phyloP scores from a whole-genome alignment of 53 echinoderm and acorn worm genomes.

The Echinarachnius parma region DNA sequence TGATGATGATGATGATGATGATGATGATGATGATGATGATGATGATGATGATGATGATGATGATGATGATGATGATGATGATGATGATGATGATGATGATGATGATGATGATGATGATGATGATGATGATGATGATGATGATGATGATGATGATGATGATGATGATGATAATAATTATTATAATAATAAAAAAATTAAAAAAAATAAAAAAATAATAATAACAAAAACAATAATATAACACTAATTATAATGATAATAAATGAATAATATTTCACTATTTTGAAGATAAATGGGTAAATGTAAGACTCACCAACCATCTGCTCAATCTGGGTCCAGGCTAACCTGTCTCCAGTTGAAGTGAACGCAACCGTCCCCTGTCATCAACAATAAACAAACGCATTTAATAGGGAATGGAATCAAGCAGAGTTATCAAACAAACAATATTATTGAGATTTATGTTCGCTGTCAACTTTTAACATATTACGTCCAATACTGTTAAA shows the following conservation, averaged over 20 bases:
- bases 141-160: constrained; percentile 16
- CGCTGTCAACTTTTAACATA: no score
- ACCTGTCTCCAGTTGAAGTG: constrained; percentile 84
- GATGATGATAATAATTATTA: no score
- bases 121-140: constrained; percentile 38
- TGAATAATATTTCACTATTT: no score
- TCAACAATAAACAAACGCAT: neutral
- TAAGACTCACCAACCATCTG: constrained; percentile 85
- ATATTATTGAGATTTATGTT: no score
- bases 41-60: constrained; percentile 26
- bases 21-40: constrained; percentile 18
- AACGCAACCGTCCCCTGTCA: constrained; percentile 98
- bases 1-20: constrained; percentile 1
- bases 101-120: constrained; percentile 34
- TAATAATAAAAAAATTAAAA: no score
- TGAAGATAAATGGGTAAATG: no score
- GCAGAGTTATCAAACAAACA: no score
- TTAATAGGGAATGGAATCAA: neutral
- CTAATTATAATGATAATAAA: no score
- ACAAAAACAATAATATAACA: no score
- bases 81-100: constrained; percentile 27
- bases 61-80: constrained; percentile 18
- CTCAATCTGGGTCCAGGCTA: constrained; percentile 96
- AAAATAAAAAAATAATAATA: no score
- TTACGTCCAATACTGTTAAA: no score